Conservation (phyloP, 2,113 vertebrate species). For the Porphyrio hochstetteri region DNA sequence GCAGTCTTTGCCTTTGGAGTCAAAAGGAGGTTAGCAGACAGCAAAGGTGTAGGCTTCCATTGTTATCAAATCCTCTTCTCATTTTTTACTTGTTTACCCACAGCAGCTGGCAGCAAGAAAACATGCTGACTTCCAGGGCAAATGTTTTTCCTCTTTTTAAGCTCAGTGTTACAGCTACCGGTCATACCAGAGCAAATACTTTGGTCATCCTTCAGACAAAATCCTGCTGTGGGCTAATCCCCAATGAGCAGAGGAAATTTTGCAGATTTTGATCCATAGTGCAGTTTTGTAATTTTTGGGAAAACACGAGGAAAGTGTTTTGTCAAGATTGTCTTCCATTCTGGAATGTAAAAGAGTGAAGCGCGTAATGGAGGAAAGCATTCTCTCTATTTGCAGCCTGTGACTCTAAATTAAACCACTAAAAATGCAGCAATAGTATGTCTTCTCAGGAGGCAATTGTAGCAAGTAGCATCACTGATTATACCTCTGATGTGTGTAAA, state of each 20-base stretch:
- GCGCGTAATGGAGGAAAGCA: not conserved
- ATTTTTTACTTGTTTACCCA: not conserved
- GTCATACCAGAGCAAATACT: not conserved
- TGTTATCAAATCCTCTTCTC: not conserved
- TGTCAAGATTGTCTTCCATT: not conserved
- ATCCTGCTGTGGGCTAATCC: not conserved
- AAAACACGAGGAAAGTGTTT: not conserved
- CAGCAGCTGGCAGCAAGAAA: not conserved
- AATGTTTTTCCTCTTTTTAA: not conserved
- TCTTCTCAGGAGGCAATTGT: not conserved
- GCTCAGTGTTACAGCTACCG: not conserved
- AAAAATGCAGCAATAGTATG: not conserved
- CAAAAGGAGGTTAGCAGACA: not conserved
- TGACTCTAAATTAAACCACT: not conserved
- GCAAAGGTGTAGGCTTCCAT: not conserved
- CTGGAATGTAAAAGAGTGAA: not conserved
- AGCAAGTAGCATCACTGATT: not conserved
- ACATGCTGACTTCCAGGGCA: not conserved
- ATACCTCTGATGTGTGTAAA: not conserved
- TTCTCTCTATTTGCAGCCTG: not conserved
- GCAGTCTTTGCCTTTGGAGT: constrained; percentile 3
- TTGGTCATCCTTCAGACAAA: not conserved
- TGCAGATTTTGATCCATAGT: not conserved
- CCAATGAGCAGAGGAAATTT: not conserved
- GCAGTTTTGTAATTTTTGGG: not conserved